Base-by-base conservation (phyloP, 2,888 invertebrate genomes). In the Pammene aurita region DNA sequence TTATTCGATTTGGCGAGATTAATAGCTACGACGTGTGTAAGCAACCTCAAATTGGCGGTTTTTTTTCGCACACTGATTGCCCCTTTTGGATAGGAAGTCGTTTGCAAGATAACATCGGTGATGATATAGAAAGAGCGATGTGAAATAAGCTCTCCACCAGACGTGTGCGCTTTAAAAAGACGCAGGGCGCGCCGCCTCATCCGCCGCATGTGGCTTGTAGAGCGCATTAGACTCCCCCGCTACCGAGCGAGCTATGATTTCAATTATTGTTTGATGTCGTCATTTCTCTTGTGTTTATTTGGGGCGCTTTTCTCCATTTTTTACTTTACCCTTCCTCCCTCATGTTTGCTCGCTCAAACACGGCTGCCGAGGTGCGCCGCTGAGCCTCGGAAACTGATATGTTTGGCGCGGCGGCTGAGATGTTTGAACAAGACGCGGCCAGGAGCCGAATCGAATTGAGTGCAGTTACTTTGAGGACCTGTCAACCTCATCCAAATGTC, bases 221-320 rank as follows among this genome's bases (percentile, higher is more conserved):
- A 73, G 74, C 78, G 78, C 80, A 80, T 81, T 75, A 84, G 74
- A 73, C 74, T 74, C 79, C 77, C 80, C 79, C 76, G 78, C 76
- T 79, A 78, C 75, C 75, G 73, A 75, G 79, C 82, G 76, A 82
- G 84, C 87, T 86, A 89, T 89, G 89, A 90, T 91, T 92, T 91
- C 92, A 90, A 91, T 91, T 91, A 90, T 89, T 89, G 83, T 91
- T 91, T 89, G 88, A 90, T 87, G 86, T 89, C 88, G 88, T 91
- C 90, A 88, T 90, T 92, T 87, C 84, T 87, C 84, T 86, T 87
- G 81, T 91, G 88, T 90, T 90, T 89, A 88, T 89, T 90, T 86
- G 86, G 86, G 85, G 81, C 83, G 83, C 85, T 84, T 87, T 86
- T 82, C 85, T 83, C 83, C 84, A 86, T 86, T 89, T 91, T 90